A percentile compares a stretch with the other conserved stretches of the same genome.
Evolutionary conservation across 2,797 vertebrate genomes (phyloP).

Genomic region (Acanthis flammea): DNA sequence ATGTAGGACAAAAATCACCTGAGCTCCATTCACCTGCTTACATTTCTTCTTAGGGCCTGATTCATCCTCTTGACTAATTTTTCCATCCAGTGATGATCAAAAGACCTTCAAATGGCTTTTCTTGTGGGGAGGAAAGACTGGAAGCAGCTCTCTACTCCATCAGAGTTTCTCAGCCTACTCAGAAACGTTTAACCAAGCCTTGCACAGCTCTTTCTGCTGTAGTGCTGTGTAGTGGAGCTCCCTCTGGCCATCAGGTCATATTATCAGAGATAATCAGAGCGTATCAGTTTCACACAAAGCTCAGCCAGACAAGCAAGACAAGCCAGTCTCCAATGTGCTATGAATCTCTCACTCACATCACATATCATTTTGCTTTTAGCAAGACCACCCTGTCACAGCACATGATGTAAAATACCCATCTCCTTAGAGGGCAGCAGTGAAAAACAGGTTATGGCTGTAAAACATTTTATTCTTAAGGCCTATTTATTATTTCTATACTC

Average conservation of each 20-base stretch:
- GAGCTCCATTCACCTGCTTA: background rate
- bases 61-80: background rate
- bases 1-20: background rate
- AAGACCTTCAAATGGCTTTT: background rate
- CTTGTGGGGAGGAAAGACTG: background rate
- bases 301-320: constrained; percentile 50
- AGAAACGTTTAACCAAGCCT: background rate
- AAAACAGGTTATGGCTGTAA: background rate
- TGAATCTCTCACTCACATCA: constrained; percentile 19
- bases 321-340: constrained; percentile 6
- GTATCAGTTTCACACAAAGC: constrained; percentile 35
- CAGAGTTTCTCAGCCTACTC: background rate
- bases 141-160: background rate
- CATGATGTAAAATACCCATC: background rate
- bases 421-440: background rate
- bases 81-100: background rate
- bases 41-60: background rate
- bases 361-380: constrained; percentile 40
- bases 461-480: background rate
- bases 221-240: background rate
- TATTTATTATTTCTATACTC: background rate
- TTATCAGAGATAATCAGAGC: constrained; percentile 53
- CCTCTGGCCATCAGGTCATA: constrained; percentile 45
- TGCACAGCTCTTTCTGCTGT: background rate
- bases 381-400: constrained; percentile 37